Evolutionary conservation across 2,888 invertebrate genomes (phyloP), one percentile per base, ranked within the genome.

Genomic region (Slavum lentiscoides): DNA sequence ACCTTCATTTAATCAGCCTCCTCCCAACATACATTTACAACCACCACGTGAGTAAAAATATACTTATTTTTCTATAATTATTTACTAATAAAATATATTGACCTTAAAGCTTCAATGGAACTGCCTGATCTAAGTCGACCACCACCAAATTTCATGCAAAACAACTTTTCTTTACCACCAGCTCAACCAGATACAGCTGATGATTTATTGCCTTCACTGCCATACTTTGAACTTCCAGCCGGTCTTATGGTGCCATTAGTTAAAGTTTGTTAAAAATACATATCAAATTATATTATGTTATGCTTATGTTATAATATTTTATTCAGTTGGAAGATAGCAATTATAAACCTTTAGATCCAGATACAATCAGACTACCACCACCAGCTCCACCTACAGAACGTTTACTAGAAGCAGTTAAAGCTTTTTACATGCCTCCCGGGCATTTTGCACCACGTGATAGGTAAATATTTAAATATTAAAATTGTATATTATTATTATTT

Each of bases 201-300:
- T 84, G 94, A 94, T 83, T 88, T 94, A 83, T 91, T 94, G 88
- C 97, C 97, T 43, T 92, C 94, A 43, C 93, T 95, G 84, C 97
- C 98, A 73, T 99, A 98, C 87, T 98, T 94, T 86, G 98, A 98
- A 86, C 89, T 98, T 83, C 98, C 99, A 3, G 98, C 98, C 80
- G 98, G 98, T 67, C 89, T 99, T 30, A 98, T 99, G 93, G 97
- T 97, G 82, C 96, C 98, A n/a, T 90, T 98, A 19, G 94, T 99
- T 82, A 94, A 93, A 90, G 92, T 94, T 87, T 87, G 87, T 85
- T 70, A 30, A 62, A 59, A 49, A n/a, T 43, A 58, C 59, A 58
- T 74, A 15, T 59, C 2, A 66, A 37, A 49, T 77, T n/a, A 66
- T 59, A 62, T 21, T 70, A n/a, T 61, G 21, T 74, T 82, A 4